Evolutionary conservation across 2,888 invertebrate species (phyloP), one percentile per base, ranked within the genome.

Genomic region (Augochlorella aurata): DNA sequence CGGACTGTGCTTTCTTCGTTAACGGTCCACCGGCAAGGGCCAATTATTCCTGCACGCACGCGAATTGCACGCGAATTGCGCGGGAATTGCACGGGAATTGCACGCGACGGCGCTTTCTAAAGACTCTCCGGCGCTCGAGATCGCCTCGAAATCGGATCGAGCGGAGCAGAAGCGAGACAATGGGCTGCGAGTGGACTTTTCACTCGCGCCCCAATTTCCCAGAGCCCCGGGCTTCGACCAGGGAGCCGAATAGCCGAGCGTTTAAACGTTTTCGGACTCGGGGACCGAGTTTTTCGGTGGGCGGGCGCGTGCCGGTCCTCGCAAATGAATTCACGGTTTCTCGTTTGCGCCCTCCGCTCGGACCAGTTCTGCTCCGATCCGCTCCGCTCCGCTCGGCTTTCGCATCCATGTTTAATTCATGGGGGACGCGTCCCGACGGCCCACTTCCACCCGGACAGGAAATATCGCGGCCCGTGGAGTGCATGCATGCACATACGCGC

Each of bases 371-470:
- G 14, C 58, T 29, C 44, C 47, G 21, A 65, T 54, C 68, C 77
- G 14, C 38, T 66, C 79, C n/a, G 38, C 74, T 61, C 50, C 49
- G 24, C 65, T 54, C 24, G 24, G 24, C 29, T 54, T 1, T 54
- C 47, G 47, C 47, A 12, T 47, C 76, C 16, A 87, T 87, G 82
- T 87, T 87, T 87, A 87, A 87, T 87, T 87, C 85, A 87, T 84
- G 71, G 61, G 58, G 74, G 74, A 67, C 44, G 77, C 74, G 63
- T 50, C 68, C 38, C 10, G 5, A 14, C 52, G 66, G 76, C 65
- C 58, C 67, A 50, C 47, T 75, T 83, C 74, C 49, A 74, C 61
- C 69, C 68, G 18, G 49, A 63, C 74, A 69, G 79, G 69, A 86
- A 86, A 76, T 65, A 63, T 73, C 81, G 29, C 24, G 18, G 14